phyloP scores from a whole-genome alignment of 1,140 invertebrate genomes.

The Drosophila suzukii region DNA sequence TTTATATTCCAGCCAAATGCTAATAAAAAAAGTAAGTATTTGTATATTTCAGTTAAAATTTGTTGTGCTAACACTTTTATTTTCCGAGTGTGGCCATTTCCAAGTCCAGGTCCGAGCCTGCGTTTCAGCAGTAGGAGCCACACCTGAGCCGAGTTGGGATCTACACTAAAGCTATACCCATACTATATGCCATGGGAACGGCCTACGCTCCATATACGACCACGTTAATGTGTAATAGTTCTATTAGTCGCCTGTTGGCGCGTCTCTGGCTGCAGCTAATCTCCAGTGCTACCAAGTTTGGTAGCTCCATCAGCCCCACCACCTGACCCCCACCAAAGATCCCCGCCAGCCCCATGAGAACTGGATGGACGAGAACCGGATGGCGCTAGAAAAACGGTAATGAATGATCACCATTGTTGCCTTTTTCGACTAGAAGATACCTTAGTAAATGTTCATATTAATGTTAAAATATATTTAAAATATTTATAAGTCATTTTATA shows the following conservation, averaged over 20 bases:
- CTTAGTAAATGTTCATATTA: no score
- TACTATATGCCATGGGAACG: constrained; percentile 58
- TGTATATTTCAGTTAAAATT: neutral
- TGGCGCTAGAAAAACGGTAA: constrained; percentile 43
- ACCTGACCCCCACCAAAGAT: constrained; percentile 2
- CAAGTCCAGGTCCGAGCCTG: neutral
- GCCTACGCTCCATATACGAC: constrained; percentile 56
- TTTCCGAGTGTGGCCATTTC: neutral
- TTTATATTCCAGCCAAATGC: no score
- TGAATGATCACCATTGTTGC: neutral
- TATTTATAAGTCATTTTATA: no score
- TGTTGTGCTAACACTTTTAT: no score
- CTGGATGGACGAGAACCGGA: constrained; percentile 70
- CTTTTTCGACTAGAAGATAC: constrained; percentile 4
- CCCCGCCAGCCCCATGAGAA: constrained; percentile 55
- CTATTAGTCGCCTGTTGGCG: constrained; percentile 77
- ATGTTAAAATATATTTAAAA: no score
- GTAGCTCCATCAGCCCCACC: neutral
- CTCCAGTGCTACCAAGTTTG: constrained; percentile 75
- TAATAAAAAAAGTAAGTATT: no score
- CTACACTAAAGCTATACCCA: neutral
- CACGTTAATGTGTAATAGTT: constrained; percentile 79
- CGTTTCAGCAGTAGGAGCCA: constrained; percentile 30
- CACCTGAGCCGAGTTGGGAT: constrained; percentile 30
- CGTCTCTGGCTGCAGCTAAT: constrained; percentile 75